phyloP scores from a whole-genome alignment of 2,113 vertebrate species.

The Etheostoma spectabile region DNA sequence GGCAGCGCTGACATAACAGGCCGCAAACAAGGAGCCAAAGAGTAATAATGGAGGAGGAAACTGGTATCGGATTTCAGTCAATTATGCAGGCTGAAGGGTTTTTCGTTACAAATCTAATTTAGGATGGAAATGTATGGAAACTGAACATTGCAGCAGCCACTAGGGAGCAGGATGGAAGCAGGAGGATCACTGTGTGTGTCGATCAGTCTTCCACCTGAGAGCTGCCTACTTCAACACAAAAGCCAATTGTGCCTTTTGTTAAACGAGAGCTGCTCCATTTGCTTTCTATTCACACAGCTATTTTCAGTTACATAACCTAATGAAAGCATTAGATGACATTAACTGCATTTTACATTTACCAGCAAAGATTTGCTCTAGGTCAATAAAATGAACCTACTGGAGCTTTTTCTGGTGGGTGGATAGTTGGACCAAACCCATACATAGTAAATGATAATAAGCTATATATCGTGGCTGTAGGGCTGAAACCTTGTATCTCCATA shows the following conservation, averaged over 20 bases:
- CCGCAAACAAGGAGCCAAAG: not conserved
- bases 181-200: conserved; percentile 5
- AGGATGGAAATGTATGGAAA: conserved; percentile 31
- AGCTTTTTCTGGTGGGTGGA: not conserved
- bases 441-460: not conserved
- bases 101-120: conserved; percentile 42
- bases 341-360: not conserved
- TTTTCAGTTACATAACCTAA: not conserved
- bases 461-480: no score
- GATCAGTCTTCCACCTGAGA: conserved; percentile 3
- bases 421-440: not conserved
- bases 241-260: not conserved
- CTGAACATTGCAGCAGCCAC: conserved; percentile 14
- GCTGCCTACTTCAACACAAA: not conserved
- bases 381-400: conserved; percentile 5
- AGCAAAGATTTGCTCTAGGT: not conserved
- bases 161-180: not conserved
- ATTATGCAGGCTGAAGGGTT: not conserved
- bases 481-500: no score
- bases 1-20: not conserved
- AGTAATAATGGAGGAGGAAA: not conserved
- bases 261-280: conserved; percentile 13
- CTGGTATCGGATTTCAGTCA: conserved; percentile 16
- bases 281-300: not conserved
- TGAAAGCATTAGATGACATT: not conserved